Evolutionary conservation across 1,140 invertebrate genomes (phyloP).

Genomic region (Rhyacophila brunnea): DNA sequence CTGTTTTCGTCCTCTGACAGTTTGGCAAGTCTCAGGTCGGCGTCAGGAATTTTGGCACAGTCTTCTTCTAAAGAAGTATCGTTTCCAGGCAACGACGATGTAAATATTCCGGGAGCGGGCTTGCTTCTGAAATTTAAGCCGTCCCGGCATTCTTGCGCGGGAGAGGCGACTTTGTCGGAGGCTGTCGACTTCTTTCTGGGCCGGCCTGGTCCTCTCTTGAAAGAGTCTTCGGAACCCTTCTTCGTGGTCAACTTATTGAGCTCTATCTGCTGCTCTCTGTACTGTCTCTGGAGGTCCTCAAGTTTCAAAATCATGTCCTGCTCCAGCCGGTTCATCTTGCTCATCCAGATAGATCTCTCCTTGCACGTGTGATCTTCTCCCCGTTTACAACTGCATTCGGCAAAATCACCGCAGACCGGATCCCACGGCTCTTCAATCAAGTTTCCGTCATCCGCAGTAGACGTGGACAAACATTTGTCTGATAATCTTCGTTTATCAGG

Average conservation of each 20-base stretch:
- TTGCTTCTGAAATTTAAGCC: constrained; percentile 4
- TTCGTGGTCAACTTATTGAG: constrained; percentile 67
- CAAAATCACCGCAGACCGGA: constrained; percentile 7
- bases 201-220: constrained; percentile 45
- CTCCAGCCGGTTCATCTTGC: constrained; percentile 66
- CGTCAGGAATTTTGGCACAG: constrained; percentile 11
- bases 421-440: constrained; percentile 14
- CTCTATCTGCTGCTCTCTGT: constrained; percentile 80
- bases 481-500: constrained; percentile 11
- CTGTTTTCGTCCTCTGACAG: constrained; percentile 28
- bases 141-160: constrained; percentile 43
- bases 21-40: constrained; percentile 17
- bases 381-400: constrained; percentile 33
- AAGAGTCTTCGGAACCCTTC: constrained; percentile 47
- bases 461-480: constrained; percentile 16
- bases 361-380: constrained; percentile 43
- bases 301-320: constrained; percentile 75
- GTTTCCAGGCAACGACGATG: neutral
- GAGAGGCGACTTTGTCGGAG: constrained; percentile 37
- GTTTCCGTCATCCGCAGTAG: constrained; percentile 10
- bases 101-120: constrained; percentile 13
- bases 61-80: constrained; percentile 12
- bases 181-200: constrained; percentile 44
- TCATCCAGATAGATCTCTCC: constrained; percentile 39
- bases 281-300: constrained; percentile 77